These are phyloP conservation scores for Diogma glabrata DNA, from an alignment of 2,888 invertebrate genomes.

Conservation along the genomic window DNA sequence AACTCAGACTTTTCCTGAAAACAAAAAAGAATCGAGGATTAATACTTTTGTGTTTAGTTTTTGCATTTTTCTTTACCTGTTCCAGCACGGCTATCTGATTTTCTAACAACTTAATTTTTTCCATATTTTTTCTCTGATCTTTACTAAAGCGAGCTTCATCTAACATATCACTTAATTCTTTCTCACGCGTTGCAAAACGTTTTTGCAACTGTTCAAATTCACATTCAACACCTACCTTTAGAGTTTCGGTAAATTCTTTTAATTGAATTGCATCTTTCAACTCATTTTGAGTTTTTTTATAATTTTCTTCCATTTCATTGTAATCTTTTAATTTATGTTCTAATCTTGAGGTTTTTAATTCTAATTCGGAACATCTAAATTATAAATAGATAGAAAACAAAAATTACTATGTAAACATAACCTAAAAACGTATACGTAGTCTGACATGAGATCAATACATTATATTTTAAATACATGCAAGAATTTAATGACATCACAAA, in stretches of 20 bases:
- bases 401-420: not conserved
- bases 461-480: too few species aligned
- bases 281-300: slow-evolving; percentile 22
- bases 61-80: slow-evolving; percentile 28
- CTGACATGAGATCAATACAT: too few species aligned
- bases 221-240: slow-evolving; percentile 33
- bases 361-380: slow-evolving; percentile 1
- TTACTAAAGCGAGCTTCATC: slow-evolving; percentile 29
- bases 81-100: slow-evolving; percentile 31
- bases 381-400: slow-evolving; percentile 2
- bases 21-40: too few species aligned
- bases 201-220: slow-evolving; percentile 41
- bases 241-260: slow-evolving; percentile 14
- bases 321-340: slow-evolving; percentile 37
- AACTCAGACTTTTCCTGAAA: too few species aligned
- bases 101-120: slow-evolving; percentile 17
- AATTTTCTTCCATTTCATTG: slow-evolving; percentile 28
- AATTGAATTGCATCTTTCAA: slow-evolving; percentile 23
- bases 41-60: too few species aligned
- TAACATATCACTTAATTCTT: slow-evolving; percentile 40
- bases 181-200: slow-evolving; percentile 42
- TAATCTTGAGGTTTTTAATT: not conserved
- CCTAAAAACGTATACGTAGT: not conserved
- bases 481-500: too few species aligned
- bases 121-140: not conserved